phyloP scores from a whole-genome alignment of 2,113 vertebrate genomes.

The Gulo gulo region DNA sequence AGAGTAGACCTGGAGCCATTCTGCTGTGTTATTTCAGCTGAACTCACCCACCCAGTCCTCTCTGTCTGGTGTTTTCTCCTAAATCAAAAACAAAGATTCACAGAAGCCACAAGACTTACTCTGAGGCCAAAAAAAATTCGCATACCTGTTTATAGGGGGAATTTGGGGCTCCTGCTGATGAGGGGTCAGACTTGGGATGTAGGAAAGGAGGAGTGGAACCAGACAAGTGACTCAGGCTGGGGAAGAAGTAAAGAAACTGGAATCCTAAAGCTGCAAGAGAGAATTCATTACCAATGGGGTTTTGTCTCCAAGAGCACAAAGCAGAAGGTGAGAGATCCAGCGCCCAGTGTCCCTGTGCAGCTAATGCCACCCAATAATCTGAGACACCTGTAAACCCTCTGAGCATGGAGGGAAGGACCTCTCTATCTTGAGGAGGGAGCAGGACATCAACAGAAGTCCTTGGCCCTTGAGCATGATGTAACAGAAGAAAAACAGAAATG shows the following conservation, averaged over 20 bases:
- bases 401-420: neutral
- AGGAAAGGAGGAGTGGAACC: neutral
- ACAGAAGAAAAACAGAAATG: neutral
- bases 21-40: neutral
- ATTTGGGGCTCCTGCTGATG: neutral
- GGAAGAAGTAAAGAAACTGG: neutral
- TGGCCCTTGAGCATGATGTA: neutral
- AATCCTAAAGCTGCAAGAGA: neutral
- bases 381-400: neutral
- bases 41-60: neutral
- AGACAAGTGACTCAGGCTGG: neutral
- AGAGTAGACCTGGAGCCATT: neutral
- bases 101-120: neutral
- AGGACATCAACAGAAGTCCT: neutral
- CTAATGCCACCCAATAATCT: rapidly evolving
- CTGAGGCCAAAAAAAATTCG: neutral
- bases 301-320: neutral
- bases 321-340: neutral
- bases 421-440: neutral
- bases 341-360: neutral
- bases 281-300: neutral
- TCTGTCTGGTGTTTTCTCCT: neutral
- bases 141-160: neutral
- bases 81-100: neutral
- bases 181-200: neutral